Percentiles rank a stretch among this genome's conserved stretches.
These are phyloP conservation scores for Gouania willdenowi DNA, from an alignment of 2,797 vertebrate species.

Conservation along the genomic window DNA sequence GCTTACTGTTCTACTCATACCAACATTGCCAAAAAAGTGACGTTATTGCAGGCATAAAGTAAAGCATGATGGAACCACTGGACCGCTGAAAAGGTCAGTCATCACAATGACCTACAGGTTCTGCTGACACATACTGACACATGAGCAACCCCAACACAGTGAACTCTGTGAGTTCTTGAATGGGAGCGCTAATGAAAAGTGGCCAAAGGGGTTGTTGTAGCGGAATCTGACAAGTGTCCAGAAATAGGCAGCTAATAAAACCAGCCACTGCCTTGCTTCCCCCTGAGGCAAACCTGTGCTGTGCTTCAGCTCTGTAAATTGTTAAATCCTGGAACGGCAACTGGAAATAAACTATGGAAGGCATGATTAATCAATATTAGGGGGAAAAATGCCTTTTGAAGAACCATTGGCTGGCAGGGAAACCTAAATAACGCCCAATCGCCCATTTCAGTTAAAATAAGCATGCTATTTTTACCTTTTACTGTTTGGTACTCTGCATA, in stretches of 20 bases:
- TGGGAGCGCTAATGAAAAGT: constrained; percentile 60
- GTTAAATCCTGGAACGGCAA: constrained; percentile 47
- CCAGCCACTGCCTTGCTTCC: constrained; percentile 11
- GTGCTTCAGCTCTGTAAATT: constrained; percentile 67
- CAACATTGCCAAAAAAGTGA: constrained; percentile 28
- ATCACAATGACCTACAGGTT: constrained; percentile 28
- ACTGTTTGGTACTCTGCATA: constrained; percentile 21
- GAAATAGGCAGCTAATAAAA: constrained; percentile 61
- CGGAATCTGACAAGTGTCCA: constrained; percentile 56
- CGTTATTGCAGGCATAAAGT: constrained; percentile 42
- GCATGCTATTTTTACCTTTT: constrained; percentile 29
- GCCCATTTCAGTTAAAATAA: constrained; percentile 23
- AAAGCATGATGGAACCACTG: constrained; percentile 35
- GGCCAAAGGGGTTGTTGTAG: constrained; percentile 49
- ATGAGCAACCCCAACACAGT: constrained; percentile 1
- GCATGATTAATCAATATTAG: constrained; percentile 50
- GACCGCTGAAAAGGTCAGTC: constrained; percentile 36
- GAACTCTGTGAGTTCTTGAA: constrained; percentile 33
- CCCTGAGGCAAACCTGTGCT: constrained; percentile 20
- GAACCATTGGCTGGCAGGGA: constrained; percentile 29
- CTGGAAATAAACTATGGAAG: constrained; percentile 8
- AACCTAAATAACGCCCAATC: constrained; percentile 14
- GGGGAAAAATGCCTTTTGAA: constrained; percentile 20
- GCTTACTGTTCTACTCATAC: constrained; percentile 32
- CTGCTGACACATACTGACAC: constrained; percentile 28